Conservation (phyloP, 2,797 vertebrate species). For the Limnodromus scolopaceus region DNA sequence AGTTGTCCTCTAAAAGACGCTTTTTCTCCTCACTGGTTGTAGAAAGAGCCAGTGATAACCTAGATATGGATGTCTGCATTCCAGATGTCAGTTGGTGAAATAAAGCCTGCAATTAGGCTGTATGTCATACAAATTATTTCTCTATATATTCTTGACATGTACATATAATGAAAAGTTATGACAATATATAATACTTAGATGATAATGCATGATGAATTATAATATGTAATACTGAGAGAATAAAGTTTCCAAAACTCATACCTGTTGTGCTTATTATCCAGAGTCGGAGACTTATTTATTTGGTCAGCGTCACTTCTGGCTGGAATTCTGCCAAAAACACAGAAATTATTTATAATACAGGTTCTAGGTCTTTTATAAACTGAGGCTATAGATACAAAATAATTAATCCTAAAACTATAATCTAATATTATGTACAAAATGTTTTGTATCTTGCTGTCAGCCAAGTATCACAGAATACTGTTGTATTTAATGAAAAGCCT, state of each 20-base stretch:
- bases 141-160: background rate
- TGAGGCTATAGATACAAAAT: background rate
- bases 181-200: background rate
- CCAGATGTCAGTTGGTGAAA: background rate
- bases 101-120: background rate
- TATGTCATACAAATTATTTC: background rate
- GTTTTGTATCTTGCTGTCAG: background rate
- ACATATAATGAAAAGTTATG: background rate
- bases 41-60: background rate
- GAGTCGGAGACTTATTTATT: conserved; percentile 51
- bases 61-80: background rate
- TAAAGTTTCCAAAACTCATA: background rate
- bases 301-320: conserved; percentile 57
- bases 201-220: background rate
- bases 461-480: background rate
- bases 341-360: background rate
- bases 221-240: background rate
- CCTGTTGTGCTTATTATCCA: conserved; percentile 69
- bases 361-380: background rate
- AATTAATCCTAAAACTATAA: background rate
- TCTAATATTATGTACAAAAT: accelerated
- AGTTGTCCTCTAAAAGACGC: background rate
- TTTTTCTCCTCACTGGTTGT: background rate
- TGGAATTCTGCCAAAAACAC: conserved; percentile 71
- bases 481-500: background rate